Evolutionary conservation across 1,140 invertebrate genomes (phyloP), one percentile per base, ranked within the genome.

Genomic region (Luehdorfia chinensis): DNA sequence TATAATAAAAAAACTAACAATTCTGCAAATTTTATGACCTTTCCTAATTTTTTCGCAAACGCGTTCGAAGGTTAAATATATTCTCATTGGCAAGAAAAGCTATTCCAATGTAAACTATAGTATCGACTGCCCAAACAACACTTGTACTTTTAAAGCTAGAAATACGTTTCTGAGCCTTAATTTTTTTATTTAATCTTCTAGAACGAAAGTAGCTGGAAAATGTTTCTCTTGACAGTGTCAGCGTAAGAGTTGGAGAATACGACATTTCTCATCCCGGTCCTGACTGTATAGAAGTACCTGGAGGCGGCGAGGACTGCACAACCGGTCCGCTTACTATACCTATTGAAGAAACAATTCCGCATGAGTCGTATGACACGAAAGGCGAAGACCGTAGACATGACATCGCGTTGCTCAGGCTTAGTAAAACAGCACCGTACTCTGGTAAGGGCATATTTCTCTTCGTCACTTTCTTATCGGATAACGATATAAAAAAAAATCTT

Each of bases 191-290:
- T n/a, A n/a, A n/a, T n/a, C n/a, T n/a, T n/a, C n/a, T n/a, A n/a
- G n/a, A n/a, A n/a, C n/a, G n/a, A n/a, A n/a, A n/a, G n/a, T n/a
- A n/a, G n/a, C n/a, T n/a, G n/a, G n/a, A n/a, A n/a, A n/a, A n/a
- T n/a, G n/a, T 44, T 30, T 12, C 8, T 39, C n/a, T 28, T 23
- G 2, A 3, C 65, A 76, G 69, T 12, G 47, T 33, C 32, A 70
- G 56, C 14, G 76, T 88, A 9, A 68, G 85, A 21, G 56, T 90
- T 8, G 89, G 89, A 0, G 88, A 90, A 57, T 84, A 84, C 55
- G 84, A 90, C 55, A 84, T 79, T 11, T 64, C 57, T 11, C 65
- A 84, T 27, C 9, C 56, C 0, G 71, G 67, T 0, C 37, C 41
- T 0, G 84, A 87, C 46, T 86, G 83, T 41, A 43, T 73, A 0